Evolutionary conservation across 2,113 vertebrate genomes (phyloP), one percentile per base, ranked within the genome.

Genomic region (Thalassoma bifasciatum): DNA sequence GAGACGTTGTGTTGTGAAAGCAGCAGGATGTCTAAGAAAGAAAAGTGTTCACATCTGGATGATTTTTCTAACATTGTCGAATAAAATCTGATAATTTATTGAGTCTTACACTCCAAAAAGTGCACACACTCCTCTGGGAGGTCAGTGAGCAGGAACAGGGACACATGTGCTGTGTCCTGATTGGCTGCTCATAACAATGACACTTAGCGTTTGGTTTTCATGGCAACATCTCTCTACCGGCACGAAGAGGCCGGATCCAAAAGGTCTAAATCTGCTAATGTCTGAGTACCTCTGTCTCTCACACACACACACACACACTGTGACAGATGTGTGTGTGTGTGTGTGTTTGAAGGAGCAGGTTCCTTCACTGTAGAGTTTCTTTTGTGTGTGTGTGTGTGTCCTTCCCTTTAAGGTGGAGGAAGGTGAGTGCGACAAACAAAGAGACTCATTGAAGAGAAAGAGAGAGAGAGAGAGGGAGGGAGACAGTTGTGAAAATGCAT

Each of bases 231-330:
- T 66, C 75, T 65, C 56, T 10, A 11, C 36, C 58, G 56, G 62
- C 78, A 89, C 88, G 91, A 92, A 89, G 70, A 71, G 85, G 90
- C 90, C 72, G 86, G 42, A 84, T 70, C 75, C 82, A 67, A 86
- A 90, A 87, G 71, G 85, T 82, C 81, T 86, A 77, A 87, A 88
- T 79, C 84, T 80, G 81, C 65, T 89, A 84, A 86, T 81, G 88
- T 83, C 16, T 65, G 71, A 82, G 74, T 62, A 79, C 58, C 37
- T 59, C 59, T 38, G 72, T 54, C 57, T 13, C 51, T 22, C 49
- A 59, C 42, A 40, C 40, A 50, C 57, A 30, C 42, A 36, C 51
- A 22, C 36, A 14, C 69, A 46, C 57, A 12, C 5, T 11, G 44
- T n/a, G 8, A 10, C 49, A 75, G 63, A 82, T 19, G 63, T 83